Base-by-base conservation (phyloP, 2,113 vertebrate genomes). In the Heteronetta atricapilla region DNA sequence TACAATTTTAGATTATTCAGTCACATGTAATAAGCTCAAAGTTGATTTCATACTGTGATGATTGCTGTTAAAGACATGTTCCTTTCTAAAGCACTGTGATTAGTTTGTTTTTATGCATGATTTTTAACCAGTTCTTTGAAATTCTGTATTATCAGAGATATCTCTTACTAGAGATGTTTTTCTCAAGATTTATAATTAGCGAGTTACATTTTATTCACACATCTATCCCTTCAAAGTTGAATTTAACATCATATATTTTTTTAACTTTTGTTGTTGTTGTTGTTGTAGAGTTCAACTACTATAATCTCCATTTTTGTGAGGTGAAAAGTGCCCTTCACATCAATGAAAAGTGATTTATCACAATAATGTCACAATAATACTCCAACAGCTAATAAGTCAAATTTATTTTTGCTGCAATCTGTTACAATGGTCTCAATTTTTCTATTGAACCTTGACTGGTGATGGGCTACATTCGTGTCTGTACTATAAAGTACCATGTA, bases 1-100 rank as follows among this genome's bases (percentile, higher is more conserved):
- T 94, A n/a, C 87, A 91, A 52, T 91, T 97, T 96, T 87, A 92
- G 40, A 89, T 84, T 96, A 78, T 94, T 44, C 73, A 97, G 66
- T 79, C 68, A 86, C 95, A 96, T 83, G 79, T 93, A 95, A 86
- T 82, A 91, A 94, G 58, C 44, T 94, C 67, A 69, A 68, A 79
- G 86, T 88, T 56, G 82, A 83, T 77, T 93, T 94, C 82, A 66
- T 96, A 92, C 91, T 93, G 88, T 88, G 88, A 89, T 87, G 86
- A 94, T 81, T 91, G 88, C 85, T 91, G 26, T 88, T 95, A 90
- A 94, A 86, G 75, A 68, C 72, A 73, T n/a, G 72, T 80, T 89
- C 60, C 63, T 89, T 96, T 86, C 40, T 74, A 67, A 55, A 89
- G 17, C 36, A 63, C 59, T 94, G 63, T 69, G 55, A 94, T 94